Base-by-base conservation (phyloP, 2,113 vertebrate species). In the Connochaetes taurinus region DNA sequence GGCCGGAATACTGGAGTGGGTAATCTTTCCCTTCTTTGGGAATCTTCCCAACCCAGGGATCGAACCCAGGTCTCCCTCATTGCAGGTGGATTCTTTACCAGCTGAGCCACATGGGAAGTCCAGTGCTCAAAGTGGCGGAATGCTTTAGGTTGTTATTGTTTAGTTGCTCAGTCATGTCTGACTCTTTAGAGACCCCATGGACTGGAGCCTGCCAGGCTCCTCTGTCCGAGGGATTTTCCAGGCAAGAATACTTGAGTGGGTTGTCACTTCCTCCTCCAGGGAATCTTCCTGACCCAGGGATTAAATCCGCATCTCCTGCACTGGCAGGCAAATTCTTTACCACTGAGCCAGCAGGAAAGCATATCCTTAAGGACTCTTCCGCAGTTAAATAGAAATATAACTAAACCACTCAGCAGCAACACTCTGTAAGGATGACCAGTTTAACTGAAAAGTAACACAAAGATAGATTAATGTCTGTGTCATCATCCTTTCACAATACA, bases 321-420 rank as follows among this genome's bases (percentile, higher is more conserved):
- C 6, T 43, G 40, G 23, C 40, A 76, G 40, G 40, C 12, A 27
- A 2, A 27, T 7, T 43, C 36, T 43, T 76, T 43, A 43, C 36
- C 12, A 43, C 71, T 43, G 71, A 43, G 40, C 71, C 71, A 43
- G 23, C 71, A 2, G 23, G 71, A 43, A 76, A 27, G n/a, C 23
- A 13, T 40, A 71, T 94, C 25, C 31, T 86, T 50, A 87, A 95
- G 9, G 47, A 29, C 36, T 81, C 13, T 53, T 94, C 55, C 91
- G n/a, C 33, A 83, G 33, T 82, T 82, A 85, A 94, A 93, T 31
- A 85, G 64, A 89, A 95, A 57, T 67, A 47, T 10, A 58, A 29
- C 15, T 47, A 1, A 55, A 11, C 10, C 15, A 45, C 53, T 53
- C 52, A 90, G 8, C 21, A 64, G 16, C 62, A 25, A 53, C 2